phyloP scores from a whole-genome alignment of 2,797 vertebrate genomes.

The Sebastes minor region DNA sequence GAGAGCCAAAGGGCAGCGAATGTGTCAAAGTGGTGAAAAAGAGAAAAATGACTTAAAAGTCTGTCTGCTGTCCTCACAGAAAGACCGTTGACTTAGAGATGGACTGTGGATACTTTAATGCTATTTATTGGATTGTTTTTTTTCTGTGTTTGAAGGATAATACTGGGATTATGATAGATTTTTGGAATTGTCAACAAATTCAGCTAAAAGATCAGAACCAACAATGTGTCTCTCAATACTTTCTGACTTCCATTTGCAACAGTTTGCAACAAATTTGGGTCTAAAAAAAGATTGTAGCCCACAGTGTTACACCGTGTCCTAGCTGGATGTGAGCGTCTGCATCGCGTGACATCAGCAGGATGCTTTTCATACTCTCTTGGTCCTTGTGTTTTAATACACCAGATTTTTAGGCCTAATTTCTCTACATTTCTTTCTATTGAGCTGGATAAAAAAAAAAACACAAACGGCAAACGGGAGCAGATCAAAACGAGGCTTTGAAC shows the following conservation, averaged over 20 bases:
- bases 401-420: no score
- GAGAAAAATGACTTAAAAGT: conserved; percentile 22
- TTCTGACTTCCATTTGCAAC: not conserved
- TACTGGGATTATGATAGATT: not conserved
- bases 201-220: not conserved
- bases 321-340: no score
- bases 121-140: not conserved
- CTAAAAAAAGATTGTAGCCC: not conserved
- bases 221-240: not conserved
- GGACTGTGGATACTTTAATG: not conserved
- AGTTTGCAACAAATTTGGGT: not conserved
- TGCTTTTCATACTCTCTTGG: no score
- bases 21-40: conserved; percentile 22
- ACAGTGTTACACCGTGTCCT: not conserved
- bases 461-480: no score
- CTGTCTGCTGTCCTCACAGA: not conserved
- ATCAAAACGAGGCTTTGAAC: no score
- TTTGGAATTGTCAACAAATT: not conserved
- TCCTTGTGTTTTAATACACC: no score
- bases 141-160: not conserved
- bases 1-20: conserved; percentile 32
- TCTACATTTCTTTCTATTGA: no score
- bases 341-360: no score
- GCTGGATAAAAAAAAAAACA: no score
- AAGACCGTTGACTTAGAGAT: not conserved